Base-by-base conservation (phyloP, 2,888 invertebrate genomes). In the Cheilosia scutellata region DNA sequence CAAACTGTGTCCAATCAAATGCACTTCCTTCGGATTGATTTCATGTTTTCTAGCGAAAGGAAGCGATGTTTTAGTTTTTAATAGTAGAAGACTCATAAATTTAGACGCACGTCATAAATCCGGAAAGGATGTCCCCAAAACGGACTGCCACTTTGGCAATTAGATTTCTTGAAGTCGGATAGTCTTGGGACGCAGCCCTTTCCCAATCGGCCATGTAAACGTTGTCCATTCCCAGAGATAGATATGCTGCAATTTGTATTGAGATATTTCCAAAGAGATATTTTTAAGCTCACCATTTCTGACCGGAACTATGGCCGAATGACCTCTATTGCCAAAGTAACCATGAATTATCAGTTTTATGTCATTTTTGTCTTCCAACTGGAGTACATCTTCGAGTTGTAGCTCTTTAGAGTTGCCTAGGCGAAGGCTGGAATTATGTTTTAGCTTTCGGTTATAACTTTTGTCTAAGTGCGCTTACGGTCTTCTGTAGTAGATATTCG, bases 301-400 rank as follows among this genome's bases (percentile, higher is more conserved):
- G 2, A 92, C 68, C 4, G 92, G 91, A 58, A 87, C 88, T 13
- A 91, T 89, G 9, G 92, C 90, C 20, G 70, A 84, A 76, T 92
- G 91, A 16, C 88, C 89, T 27, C 91, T 89, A 16, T 90, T 89
- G 3, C 90, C 92, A 3, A 90, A 58, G 79, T 89, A 92, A 0
- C 92, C 92, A 53, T 92, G 92, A 9, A 92, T 88, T 33, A 92
- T 90, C 5, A 92, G 62, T 87, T 92, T 92, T 4, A 92, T 84
- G 0, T 90, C 88, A 0, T 78, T 82, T 37, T 88, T 87, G 0
- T 53, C 40, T 0, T 68, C 57, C 29, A 90, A 2, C 2, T 57
- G 58, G 0, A 66, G 49, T 0, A 80, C 44, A 0, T 70, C 72
- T 1, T 11, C 31, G 29, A 86, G 68, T 72, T 40, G n/a, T 5